A percentile compares a stretch with the other conserved stretches of the same genome.
Conservation (phyloP, 1,140 invertebrate genomes). For the Aphelinus atriplicis region DNA sequence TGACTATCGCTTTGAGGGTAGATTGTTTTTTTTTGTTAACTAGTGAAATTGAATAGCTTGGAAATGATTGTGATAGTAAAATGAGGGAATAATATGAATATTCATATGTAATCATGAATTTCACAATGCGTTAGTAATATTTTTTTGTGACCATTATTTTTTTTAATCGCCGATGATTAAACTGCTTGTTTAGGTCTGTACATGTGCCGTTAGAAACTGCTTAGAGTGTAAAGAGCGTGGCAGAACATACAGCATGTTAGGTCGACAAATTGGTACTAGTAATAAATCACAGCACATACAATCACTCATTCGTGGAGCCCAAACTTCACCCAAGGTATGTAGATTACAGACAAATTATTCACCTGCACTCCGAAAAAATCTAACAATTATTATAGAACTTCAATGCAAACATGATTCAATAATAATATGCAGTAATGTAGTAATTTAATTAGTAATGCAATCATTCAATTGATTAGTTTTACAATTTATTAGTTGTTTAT, state of each 20-base stretch:
- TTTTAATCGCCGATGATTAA: conserved; percentile 42
- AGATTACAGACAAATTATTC: conserved; percentile 33
- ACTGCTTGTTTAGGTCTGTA: conserved; percentile 85
- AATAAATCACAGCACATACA: conserved; percentile 77
- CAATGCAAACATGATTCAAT: too few species aligned
- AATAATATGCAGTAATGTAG: too few species aligned
- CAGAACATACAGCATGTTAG: conserved; percentile 72
- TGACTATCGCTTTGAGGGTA: too few species aligned
- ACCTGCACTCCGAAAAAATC: conserved; percentile 13
- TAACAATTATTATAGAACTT: too few species aligned
- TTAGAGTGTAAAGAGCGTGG: conserved; percentile 96
- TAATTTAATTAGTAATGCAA: too few species aligned
- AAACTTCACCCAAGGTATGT: conserved; percentile 85
- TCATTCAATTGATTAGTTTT: too few species aligned
- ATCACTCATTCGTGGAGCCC: conserved; percentile 85
- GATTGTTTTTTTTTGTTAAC: too few species aligned
- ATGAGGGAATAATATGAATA: too few species aligned
- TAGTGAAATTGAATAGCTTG: too few species aligned
- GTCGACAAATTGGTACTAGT: conserved; percentile 66
- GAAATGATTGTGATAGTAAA: too few species aligned
- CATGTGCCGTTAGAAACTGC: conserved; percentile 97
- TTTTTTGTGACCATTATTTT: neutral
- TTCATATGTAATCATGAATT: too few species aligned
- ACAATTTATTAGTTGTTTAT: conserved; percentile 15
- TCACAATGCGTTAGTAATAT: too few species aligned